Evolutionary conservation across 2,888 invertebrate genomes (phyloP).

Genomic region (Exocentrus adspersus): DNA sequence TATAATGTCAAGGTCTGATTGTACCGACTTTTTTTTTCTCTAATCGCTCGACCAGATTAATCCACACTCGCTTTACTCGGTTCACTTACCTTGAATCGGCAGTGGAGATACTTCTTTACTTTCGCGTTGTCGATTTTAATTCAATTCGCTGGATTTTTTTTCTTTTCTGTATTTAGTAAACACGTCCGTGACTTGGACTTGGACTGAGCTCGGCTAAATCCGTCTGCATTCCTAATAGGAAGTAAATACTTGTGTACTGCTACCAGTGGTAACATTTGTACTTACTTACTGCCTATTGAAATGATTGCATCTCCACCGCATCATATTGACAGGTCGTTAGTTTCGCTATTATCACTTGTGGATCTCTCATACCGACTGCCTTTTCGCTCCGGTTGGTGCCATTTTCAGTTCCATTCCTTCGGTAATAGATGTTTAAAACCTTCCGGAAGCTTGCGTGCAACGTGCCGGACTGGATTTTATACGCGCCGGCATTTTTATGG

Average conservation of each 20-base stretch:
- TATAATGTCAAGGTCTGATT: too few species aligned
- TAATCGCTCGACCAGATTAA: too few species aligned
- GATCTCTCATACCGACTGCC: slow-evolving; percentile 15
- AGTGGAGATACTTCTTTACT: too few species aligned
- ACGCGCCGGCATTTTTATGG: slow-evolving; percentile 31
- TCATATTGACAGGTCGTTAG: slow-evolving; percentile 34
- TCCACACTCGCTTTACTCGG: too few species aligned
- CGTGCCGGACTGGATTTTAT: slow-evolving; percentile 30
- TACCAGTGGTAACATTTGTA: slow-evolving; percentile 47
- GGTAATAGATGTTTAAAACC: neutral
- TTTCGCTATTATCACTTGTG: slow-evolving; percentile 33
- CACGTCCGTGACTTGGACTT: too few species aligned
- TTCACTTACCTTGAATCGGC: too few species aligned
- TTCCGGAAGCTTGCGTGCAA: neutral
- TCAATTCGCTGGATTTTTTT: too few species aligned
- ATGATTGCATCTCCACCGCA: slow-evolving; percentile 43
- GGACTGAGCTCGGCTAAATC: too few species aligned
- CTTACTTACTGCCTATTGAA: slow-evolving; percentile 48
- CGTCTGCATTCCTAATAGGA: slow-evolving; percentile 11
- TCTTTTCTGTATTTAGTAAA: slow-evolving; percentile 2
- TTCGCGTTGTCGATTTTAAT: too few species aligned
- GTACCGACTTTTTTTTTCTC: too few species aligned
- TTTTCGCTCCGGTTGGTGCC: slow-evolving; percentile 3
- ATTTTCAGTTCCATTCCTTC: slow-evolving; percentile 9
- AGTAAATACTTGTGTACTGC: slow-evolving; percentile 32